A percentile compares a stretch with the other conserved stretches of the same genome.
phyloP scores from a whole-genome alignment of 1,140 invertebrate genomes.

The Temnothorax curvispinosus region DNA sequence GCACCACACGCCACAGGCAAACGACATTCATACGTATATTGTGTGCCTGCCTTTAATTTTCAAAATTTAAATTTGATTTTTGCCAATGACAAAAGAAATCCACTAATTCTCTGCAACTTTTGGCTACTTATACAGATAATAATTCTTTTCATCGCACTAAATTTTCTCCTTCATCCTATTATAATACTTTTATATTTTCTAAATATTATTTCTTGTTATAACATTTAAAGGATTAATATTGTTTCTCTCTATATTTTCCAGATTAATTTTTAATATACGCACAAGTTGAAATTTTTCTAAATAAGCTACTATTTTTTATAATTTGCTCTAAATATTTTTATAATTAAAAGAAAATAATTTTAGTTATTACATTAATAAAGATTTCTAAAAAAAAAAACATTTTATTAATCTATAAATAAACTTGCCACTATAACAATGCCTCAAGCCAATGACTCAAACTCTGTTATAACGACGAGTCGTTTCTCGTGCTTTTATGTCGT shows the following conservation, averaged over 20 bases:
- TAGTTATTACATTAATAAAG: neutral
- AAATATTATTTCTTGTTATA: neutral
- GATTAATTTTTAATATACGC: neutral
- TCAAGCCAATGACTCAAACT: constrained; percentile 2
- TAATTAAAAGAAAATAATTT: neutral
- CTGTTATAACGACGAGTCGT: constrained; percentile 1
- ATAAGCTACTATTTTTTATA: neutral
- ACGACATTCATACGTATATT: neutral
- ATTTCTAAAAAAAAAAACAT: neutral
- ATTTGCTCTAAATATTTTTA: neutral
- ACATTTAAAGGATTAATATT: neutral
- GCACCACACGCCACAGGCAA: neutral
- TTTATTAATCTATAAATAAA: neutral
- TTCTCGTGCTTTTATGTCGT: constrained; percentile 9
- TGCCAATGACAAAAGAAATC: neutral
- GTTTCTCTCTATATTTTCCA: neutral
- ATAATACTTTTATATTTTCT: neutral
- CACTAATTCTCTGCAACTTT: neutral
- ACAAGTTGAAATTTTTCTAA: neutral
- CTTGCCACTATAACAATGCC: constrained; percentile 1
- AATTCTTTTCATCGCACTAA: neutral
- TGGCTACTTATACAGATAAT: neutral
- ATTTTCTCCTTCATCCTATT: neutral
- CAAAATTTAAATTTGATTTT: neutral
- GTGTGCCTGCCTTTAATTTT: neutral